Evolutionary conservation across 2,797 vertebrate species (phyloP).

Genomic region (Phoxinus dragarum): DNA sequence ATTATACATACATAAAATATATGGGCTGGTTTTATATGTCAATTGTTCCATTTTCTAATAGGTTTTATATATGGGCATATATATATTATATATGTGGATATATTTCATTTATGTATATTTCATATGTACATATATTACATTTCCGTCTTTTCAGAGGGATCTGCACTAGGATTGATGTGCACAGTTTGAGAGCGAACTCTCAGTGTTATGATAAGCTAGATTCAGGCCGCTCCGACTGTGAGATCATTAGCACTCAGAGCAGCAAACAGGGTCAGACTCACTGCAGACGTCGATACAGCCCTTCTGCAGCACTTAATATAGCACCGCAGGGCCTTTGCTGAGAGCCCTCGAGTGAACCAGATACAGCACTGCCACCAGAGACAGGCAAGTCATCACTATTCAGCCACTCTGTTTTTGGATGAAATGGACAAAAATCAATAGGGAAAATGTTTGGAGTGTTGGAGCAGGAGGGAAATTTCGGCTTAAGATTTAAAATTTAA

Average conservation of each 20-base stretch:
- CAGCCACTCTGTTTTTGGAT: background rate
- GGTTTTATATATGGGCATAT: too few relatives aligned
- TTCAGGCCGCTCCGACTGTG: background rate
- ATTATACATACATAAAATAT: too few relatives aligned
- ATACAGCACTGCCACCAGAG: conserved; percentile 37
- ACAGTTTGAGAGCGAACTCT: conserved; percentile 3
- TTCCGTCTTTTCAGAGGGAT: background rate
- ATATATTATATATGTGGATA: too few relatives aligned
- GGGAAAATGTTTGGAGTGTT: background rate
- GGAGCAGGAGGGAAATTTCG: background rate
- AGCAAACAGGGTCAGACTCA: conserved; percentile 43
- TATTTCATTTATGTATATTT: too few relatives aligned
- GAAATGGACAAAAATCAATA: conserved; percentile 5
- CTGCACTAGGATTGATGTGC: background rate
- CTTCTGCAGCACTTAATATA: conserved; percentile 53
- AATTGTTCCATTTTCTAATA: too few relatives aligned
- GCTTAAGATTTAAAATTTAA: background rate
- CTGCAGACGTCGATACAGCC: conserved; percentile 22
- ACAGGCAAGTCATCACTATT: conserved; percentile 28
- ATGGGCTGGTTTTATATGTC: too few relatives aligned
- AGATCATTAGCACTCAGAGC: conserved; percentile 45
- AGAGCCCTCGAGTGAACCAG: conserved; percentile 21
- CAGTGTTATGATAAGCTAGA: conserved; percentile 2
- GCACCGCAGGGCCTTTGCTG: conserved; percentile 34
- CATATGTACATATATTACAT: too few relatives aligned